Conservation (phyloP, 2,113 vertebrate genomes). For the Mugil cephalus region DNA sequence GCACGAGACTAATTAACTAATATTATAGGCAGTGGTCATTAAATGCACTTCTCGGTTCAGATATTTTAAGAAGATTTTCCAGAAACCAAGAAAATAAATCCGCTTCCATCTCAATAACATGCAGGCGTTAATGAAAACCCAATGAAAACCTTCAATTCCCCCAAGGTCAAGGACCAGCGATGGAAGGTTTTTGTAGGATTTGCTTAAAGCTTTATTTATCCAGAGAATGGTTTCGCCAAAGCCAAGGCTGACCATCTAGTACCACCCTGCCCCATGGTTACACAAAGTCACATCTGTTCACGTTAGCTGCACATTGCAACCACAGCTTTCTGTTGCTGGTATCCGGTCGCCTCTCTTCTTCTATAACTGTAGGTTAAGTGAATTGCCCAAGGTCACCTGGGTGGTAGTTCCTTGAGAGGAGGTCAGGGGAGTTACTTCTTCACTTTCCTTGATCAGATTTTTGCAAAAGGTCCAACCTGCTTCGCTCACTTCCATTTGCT, state of each 20-base stretch:
- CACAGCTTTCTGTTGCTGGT: conserved; percentile 28
- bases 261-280: conserved; percentile 35
- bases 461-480: conserved; percentile 7
- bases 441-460: conserved; percentile 15
- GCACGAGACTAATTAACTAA: too few species aligned
- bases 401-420: conserved; percentile 6
- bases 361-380: conserved; percentile 44
- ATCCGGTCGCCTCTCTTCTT: conserved; percentile 8
- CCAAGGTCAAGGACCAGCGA: background rate
- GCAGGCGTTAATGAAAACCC: background rate
- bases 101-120: background rate
- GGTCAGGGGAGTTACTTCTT: background rate
- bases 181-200: conserved; percentile 9
- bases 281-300: conserved; percentile 32
- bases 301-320: conserved; percentile 33
- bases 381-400: conserved; percentile 41
- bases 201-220: conserved; percentile 35
- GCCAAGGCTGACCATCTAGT: conserved; percentile 11
- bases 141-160: conserved; percentile 1
- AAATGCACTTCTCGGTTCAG: too few species aligned
- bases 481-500: background rate
- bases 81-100: too few species aligned
- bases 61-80: too few species aligned
- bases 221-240: conserved; percentile 13
- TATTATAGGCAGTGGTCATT: too few species aligned